Conservation (phyloP, 2,797 vertebrate genomes). For the Syngnathus rostellatus region DNA sequence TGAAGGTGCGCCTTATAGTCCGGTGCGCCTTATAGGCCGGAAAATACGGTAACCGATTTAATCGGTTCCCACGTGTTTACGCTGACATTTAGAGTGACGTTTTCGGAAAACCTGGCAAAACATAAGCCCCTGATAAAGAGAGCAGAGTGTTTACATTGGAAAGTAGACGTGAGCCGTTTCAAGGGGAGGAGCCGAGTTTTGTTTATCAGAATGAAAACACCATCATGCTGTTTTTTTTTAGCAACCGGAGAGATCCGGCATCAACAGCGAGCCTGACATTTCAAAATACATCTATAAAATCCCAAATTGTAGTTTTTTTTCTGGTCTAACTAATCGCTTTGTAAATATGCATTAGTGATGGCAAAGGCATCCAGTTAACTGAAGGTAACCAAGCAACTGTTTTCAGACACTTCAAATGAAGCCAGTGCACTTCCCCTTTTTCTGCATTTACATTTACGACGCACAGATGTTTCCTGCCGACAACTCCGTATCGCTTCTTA, state of each 20-base stretch:
- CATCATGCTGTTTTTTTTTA: slow-evolving; percentile 18
- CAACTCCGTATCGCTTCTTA: slow-evolving; percentile 27
- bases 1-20: no score
- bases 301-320: slow-evolving; percentile 16
- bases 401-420: slow-evolving; percentile 37
- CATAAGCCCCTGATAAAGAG: slow-evolving; percentile 46
- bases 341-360: slow-evolving; percentile 31
- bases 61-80: slow-evolving; percentile 10
- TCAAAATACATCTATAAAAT: slow-evolving; percentile 10
- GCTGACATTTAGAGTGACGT: slow-evolving; percentile 21
- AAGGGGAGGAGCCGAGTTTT: slow-evolving; percentile 7
- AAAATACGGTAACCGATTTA: no score
- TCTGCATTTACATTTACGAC: slow-evolving; percentile 36
- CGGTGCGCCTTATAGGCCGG: no score
- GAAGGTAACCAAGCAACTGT: slow-evolving; percentile 57
- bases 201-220: slow-evolving; percentile 27
- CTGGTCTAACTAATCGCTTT: slow-evolving; percentile 29
- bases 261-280: neutral
- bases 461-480: slow-evolving; percentile 45
- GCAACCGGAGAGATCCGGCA: slow-evolving; percentile 1
- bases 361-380: slow-evolving; percentile 35
- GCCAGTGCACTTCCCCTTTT: slow-evolving; percentile 33
- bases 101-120: slow-evolving; percentile 52
- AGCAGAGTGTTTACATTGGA: slow-evolving; percentile 21
- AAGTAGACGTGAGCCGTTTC: slow-evolving; percentile 27